A percentile compares a stretch with the other conserved stretches of the same genome.
phyloP scores from a whole-genome alignment of 2,888 invertebrate genomes.

The Candidula unifasciata region DNA sequence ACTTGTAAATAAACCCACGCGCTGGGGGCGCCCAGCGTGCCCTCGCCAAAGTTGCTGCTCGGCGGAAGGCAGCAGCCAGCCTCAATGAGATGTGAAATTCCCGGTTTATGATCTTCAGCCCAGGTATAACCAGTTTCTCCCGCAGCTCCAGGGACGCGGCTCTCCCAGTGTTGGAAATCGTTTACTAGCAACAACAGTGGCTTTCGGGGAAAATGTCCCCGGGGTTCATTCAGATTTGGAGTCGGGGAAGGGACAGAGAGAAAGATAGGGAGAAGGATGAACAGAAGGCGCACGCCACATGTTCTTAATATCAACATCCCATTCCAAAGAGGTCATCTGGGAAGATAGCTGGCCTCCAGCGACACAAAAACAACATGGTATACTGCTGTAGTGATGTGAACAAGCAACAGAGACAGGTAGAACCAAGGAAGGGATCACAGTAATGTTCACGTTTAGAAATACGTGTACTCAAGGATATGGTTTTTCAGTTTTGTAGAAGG shows the following conservation, averaged over 20 bases:
- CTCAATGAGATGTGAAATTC: slow-evolving; percentile 40
- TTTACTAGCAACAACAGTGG: slow-evolving; percentile 18
- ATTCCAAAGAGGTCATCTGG: slow-evolving; percentile 2
- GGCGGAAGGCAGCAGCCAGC: neutral
- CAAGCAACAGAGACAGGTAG: neutral
- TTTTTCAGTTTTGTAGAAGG: too few relatives aligned
- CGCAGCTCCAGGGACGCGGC: neutral
- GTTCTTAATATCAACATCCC: neutral
- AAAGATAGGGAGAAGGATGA: neutral
- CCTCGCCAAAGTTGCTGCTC: neutral
- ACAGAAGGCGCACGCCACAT: neutral
- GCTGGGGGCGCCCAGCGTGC: slow-evolving; percentile 6
- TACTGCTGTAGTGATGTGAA: neutral
- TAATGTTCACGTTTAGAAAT: too few relatives aligned
- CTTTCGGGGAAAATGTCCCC: neutral
- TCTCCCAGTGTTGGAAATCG: slow-evolving; percentile 10
- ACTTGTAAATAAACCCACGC: slow-evolving; percentile 19
- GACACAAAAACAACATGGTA: neutral
- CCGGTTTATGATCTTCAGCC: slow-evolving; percentile 32
- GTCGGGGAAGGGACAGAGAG: neutral
- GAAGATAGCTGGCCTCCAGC: neutral
- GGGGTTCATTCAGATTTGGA: neutral
- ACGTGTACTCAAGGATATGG: too few relatives aligned
- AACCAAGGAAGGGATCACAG: too few relatives aligned
- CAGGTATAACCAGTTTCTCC: neutral